Conservation (phyloP, 2,888 invertebrate species). For the Tridacna gigas region DNA sequence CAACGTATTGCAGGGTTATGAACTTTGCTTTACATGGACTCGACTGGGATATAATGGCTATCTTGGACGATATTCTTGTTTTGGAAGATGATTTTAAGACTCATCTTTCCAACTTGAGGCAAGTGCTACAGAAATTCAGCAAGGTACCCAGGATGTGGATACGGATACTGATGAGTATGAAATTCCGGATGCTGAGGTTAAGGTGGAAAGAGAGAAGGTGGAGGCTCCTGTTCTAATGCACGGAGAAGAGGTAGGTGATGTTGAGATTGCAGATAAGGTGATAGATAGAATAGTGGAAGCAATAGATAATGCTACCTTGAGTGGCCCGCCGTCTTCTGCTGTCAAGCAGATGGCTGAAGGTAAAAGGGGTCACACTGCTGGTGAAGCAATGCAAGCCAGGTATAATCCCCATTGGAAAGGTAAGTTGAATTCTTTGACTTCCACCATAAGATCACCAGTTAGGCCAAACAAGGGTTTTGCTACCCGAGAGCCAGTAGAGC, state of each 20-base stretch:
- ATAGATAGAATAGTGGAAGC: neutral
- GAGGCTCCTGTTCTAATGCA: neutral
- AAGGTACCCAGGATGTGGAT: neutral
- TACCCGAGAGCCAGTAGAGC: neutral
- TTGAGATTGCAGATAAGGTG: neutral
- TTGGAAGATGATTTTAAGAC: too few relatives aligned
- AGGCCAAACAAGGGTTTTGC: neutral
- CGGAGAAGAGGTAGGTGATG: neutral
- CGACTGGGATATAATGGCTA: too few relatives aligned
- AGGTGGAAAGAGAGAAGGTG: neutral
- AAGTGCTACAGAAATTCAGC: too few relatives aligned
- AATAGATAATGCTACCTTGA: neutral
- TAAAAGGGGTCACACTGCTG: neutral
- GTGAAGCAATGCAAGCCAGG: neutral
- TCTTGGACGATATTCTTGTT: too few relatives aligned
- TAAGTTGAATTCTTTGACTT: neutral
- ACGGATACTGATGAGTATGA: too few relatives aligned
- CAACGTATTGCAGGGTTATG: too few relatives aligned
- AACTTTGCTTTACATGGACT: too few relatives aligned
- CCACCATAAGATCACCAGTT: neutral
- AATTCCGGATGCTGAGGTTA: too few relatives aligned
- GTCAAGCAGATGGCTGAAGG: neutral
- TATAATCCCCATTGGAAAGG: neutral
- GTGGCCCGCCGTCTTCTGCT: neutral
- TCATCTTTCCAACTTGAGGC: too few relatives aligned